A percentile compares a stretch with the other conserved stretches of the same genome.
Conservation (phyloP, 2,113 vertebrate genomes). For the Catharus minimus region DNA sequence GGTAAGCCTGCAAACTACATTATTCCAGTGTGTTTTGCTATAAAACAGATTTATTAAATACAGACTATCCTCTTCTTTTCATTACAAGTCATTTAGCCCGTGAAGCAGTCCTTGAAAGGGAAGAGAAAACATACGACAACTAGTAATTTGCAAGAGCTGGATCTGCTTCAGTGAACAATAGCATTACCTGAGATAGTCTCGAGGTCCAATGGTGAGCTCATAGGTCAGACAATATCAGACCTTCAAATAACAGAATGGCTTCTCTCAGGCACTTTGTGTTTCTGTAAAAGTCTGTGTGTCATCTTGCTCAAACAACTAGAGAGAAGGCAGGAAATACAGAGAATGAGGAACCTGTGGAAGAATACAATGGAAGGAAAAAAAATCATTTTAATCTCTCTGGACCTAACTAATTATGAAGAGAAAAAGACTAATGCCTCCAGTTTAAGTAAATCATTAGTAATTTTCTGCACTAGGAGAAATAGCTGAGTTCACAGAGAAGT, state of each 20-base stretch:
- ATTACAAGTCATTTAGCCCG: constrained; percentile 61
- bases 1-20: constrained; percentile 7
- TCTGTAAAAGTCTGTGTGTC: not conserved
- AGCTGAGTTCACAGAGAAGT: constrained; percentile 50
- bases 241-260: constrained; percentile 4
- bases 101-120: constrained; percentile 55
- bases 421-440: constrained; percentile 21
- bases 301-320: not conserved
- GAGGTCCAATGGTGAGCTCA: constrained; percentile 44
- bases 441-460: constrained; percentile 61
- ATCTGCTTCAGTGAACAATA: constrained; percentile 62
- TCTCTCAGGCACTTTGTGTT: not conserved
- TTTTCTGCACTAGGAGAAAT: constrained; percentile 47
- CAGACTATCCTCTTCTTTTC: constrained; percentile 59
- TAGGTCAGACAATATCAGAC: constrained; percentile 36
- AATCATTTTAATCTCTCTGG: not conserved
- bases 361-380: not conserved
- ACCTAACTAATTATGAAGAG: constrained; percentile 29
- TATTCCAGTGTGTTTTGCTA: constrained; percentile 38
- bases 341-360: not conserved
- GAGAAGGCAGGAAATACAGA: not conserved
- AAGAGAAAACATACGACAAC: constrained; percentile 57
- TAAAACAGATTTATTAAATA: constrained; percentile 69
- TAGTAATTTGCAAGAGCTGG: constrained; percentile 62
- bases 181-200: constrained; percentile 50